Percentiles rank a stretch among this genome's conserved stretches.
Conservation (phyloP, 2,888 invertebrate species). For the Drosophila prostipennis region DNA sequence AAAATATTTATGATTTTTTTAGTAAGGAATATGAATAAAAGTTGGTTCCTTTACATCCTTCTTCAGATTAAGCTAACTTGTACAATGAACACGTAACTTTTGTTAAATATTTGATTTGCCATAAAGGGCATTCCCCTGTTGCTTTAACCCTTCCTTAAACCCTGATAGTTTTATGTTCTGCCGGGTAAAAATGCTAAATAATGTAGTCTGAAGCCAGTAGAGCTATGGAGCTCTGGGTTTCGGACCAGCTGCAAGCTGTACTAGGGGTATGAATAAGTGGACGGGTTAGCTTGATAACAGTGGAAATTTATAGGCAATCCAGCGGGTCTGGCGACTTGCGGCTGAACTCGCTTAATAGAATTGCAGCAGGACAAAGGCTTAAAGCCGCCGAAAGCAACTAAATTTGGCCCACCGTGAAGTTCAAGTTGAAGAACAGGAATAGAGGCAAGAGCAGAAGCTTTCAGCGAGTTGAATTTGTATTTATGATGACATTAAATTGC, state of each 20-base stretch:
- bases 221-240: slow-evolving; percentile 13
- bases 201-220: slow-evolving; percentile 22
- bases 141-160: not conserved
- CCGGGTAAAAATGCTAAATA: slow-evolving; percentile 39
- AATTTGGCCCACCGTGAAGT: slow-evolving; percentile 46
- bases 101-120: not conserved
- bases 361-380: slow-evolving; percentile 56
- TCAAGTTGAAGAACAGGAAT: slow-evolving; percentile 58
- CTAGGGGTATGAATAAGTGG: slow-evolving; percentile 72
- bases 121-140: slow-evolving; percentile 3
- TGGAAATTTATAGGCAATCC: slow-evolving; percentile 71
- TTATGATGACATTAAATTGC: slow-evolving; percentile 77
- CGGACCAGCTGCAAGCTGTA: slow-evolving; percentile 53
- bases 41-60: no score
- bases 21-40: no score
- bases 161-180: slow-evolving; percentile 31
- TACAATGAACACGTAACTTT: not conserved
- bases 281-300: slow-evolving; percentile 65
- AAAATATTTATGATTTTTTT: no score
- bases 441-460: slow-evolving; percentile 47
- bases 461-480: slow-evolving; percentile 72
- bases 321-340: slow-evolving; percentile 40
- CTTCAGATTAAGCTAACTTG: no score
- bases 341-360: slow-evolving; percentile 61
- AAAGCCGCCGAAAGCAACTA: slow-evolving; percentile 40